These are phyloP conservation scores for Maccullochella peelii DNA, from an alignment of 2,113 vertebrate genomes.

Conservation along the genomic window DNA sequence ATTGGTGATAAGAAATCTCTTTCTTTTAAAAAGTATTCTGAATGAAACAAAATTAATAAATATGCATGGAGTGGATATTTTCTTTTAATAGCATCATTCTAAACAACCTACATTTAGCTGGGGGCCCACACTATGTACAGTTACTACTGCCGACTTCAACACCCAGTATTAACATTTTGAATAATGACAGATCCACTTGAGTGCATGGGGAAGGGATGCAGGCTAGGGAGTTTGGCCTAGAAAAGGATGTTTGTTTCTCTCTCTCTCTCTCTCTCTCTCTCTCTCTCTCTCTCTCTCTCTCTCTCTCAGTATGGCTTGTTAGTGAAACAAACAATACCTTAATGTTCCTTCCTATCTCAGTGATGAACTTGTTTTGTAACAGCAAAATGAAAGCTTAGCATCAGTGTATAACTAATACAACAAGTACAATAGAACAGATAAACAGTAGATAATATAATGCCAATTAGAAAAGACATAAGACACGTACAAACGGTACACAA, in stretches of 20 bases:
- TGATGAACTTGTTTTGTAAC: conserved; percentile 18
- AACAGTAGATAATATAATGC: background rate
- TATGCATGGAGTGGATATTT: conserved; percentile 7
- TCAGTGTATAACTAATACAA: background rate
- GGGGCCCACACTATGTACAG: background rate
- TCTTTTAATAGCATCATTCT: background rate
- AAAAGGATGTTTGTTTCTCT: conserved; percentile 23
- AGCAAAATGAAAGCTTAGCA: conserved; percentile 15
- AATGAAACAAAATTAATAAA: conserved; percentile 9
- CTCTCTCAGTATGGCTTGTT: conserved; percentile 32
- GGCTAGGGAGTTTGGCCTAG: conserved; percentile 42
- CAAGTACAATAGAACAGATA: background rate
- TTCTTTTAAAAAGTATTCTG: too few species aligned
- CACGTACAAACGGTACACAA: background rate
- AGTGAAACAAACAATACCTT: conserved; percentile 25
- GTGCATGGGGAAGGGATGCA: background rate
- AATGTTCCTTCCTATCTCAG: conserved; percentile 4
- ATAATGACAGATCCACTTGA: conserved; percentile 35
- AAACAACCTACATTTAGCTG: conserved; percentile 12
- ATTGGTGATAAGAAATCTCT: background rate
- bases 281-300: background rate
- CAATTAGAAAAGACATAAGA: background rate
- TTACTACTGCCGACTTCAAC: conserved; percentile 11
- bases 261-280: background rate
- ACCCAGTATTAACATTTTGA: conserved; percentile 25